Conservation (phyloP, 2,888 invertebrate genomes). For the Acleris literana region DNA sequence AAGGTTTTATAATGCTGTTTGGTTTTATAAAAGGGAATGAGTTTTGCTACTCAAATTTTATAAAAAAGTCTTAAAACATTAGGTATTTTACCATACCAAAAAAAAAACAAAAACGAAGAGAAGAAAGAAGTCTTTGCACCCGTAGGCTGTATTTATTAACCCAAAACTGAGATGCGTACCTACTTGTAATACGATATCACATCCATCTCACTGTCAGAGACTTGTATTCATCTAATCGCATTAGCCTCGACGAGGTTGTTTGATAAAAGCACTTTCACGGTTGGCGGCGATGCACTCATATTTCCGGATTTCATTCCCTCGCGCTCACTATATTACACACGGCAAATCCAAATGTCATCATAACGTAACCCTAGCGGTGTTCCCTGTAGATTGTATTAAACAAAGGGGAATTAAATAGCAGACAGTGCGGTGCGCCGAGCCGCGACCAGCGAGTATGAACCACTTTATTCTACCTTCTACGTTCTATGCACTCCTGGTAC, state of each 20-base stretch:
- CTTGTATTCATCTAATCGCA: slow-evolving; percentile 37
- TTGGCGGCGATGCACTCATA: slow-evolving; percentile 61
- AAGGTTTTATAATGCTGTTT: too few relatives aligned
- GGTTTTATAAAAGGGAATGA: too few relatives aligned
- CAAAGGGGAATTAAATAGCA: slow-evolving; percentile 71
- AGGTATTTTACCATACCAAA: too few relatives aligned
- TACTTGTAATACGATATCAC: not conserved
- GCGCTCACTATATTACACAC: slow-evolving; percentile 57
- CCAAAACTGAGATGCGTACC: not conserved
- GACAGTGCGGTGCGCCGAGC: slow-evolving; percentile 62
- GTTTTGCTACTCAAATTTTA: too few relatives aligned
- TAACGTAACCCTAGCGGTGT: slow-evolving; percentile 64
- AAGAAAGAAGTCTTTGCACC: too few relatives aligned
- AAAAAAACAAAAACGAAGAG: too few relatives aligned
- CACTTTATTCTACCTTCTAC: slow-evolving; percentile 57
- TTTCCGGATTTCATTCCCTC: slow-evolving; percentile 63
- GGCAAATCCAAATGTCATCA: slow-evolving; percentile 62
- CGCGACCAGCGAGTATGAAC: slow-evolving; percentile 58
- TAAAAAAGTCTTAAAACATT: too few relatives aligned
- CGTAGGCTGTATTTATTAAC: too few relatives aligned
- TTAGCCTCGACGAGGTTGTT: slow-evolving; percentile 33
- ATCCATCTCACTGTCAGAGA: slow-evolving; percentile 44
- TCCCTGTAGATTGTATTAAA: slow-evolving; percentile 64
- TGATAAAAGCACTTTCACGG: slow-evolving; percentile 44
- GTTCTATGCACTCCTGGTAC: slow-evolving; percentile 45